Conservation (phyloP, 2,888 invertebrate genomes). For the Eristalinus aeneus region DNA sequence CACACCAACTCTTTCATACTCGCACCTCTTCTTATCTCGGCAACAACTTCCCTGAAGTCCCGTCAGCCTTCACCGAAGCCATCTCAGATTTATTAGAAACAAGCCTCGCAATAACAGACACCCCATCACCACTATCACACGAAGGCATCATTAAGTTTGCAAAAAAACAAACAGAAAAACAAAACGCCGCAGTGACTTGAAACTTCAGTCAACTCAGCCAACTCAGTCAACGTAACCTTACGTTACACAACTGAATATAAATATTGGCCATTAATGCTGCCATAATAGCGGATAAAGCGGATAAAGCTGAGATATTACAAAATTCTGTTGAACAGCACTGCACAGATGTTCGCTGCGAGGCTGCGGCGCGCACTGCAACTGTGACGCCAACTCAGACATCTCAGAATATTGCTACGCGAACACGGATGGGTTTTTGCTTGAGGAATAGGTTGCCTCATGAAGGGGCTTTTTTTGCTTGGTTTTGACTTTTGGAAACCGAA, state of each 20-base stretch:
- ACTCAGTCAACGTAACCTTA: constrained; percentile 43
- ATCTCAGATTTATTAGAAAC: not conserved
- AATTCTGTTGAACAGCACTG: constrained; percentile 48
- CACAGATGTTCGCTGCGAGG: constrained; percentile 58
- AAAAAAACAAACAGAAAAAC: not conserved
- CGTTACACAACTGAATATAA: constrained; percentile 61
- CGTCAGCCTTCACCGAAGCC: not conserved
- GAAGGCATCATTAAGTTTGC: not conserved
- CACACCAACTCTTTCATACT: not conserved
- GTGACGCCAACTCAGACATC: not conserved
- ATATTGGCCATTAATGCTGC: constrained; percentile 62
- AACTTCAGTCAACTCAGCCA: constrained; percentile 40
- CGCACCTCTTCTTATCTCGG: not conserved
- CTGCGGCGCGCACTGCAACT: constrained; percentile 1
- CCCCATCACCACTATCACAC: not conserved
- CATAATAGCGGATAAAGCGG: constrained; percentile 48
- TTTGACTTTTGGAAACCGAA: not conserved
- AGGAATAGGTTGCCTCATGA: not conserved
- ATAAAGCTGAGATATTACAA: constrained; percentile 54
- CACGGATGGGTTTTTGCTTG: constrained; percentile 26
- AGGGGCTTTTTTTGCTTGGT: not conserved
- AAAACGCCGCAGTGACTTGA: not conserved
- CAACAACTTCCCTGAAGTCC: not conserved
- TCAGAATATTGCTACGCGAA: constrained; percentile 33
- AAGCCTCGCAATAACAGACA: not conserved